Conservation (phyloP, 2,113 vertebrate species). For the Uria lomvia region DNA sequence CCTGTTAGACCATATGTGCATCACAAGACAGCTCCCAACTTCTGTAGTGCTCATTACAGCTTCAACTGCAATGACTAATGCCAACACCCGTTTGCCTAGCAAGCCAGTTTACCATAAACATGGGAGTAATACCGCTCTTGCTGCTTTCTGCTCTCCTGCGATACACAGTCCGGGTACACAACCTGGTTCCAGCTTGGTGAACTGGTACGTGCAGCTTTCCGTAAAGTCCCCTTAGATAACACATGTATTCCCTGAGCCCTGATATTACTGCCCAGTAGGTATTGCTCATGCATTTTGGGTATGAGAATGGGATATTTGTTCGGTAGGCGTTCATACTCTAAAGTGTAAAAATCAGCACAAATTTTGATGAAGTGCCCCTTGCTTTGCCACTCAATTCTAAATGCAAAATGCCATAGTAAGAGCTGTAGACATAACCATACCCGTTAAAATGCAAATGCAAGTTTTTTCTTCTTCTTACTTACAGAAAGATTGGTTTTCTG, state of each 20-base stretch:
- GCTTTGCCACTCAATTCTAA: not conserved
- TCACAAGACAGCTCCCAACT: accelerated
- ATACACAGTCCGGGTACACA: not conserved
- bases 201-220: not conserved
- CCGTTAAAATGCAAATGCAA: not conserved
- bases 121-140: not conserved
- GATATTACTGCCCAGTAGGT: not conserved
- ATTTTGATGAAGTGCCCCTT: not conserved
- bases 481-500: not conserved
- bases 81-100: not conserved
- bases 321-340: not conserved
- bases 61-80: not conserved
- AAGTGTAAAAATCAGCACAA: not conserved
- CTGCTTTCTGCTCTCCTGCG: not conserved
- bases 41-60: not conserved
- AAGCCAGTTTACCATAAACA: not conserved
- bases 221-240: not conserved
- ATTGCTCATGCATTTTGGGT: not conserved
- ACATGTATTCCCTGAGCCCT: not conserved
- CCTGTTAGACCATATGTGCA: accelerated
- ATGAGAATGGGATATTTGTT: not conserved
- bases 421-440: not conserved
- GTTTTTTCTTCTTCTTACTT: not conserved
- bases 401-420: not conserved
- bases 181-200: not conserved